Evolutionary conservation across 1,140 invertebrate genomes (phyloP), one percentile per base, ranked within the genome.

Genomic region (Heliconius melpomene): DNA sequence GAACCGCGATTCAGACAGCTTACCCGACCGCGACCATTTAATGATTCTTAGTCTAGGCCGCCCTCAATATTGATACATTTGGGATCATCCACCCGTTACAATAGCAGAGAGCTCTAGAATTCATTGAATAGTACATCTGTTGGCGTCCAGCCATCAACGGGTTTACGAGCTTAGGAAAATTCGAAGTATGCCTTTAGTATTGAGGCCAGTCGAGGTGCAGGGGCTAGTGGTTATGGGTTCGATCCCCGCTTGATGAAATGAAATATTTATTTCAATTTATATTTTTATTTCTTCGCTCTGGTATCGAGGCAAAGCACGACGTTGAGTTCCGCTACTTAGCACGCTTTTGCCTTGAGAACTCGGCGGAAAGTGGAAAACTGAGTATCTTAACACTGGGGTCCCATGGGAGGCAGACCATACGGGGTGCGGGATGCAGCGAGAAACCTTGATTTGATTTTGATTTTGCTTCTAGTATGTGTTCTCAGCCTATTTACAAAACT

Each of bases 131-230:
- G 77, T 72, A 79, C 79, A 82, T 77, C 82, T 80, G 85, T 85
- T 80, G 88, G 89, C 89, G 82, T 36, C 36, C 36, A 38, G 85
- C 88, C 88, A 90, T 84, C 82, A 76, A 74, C 85, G 81, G 74
- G 79, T 89, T 87, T 89, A 87, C 78, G 86, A 85, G 80, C 78
- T 79, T 75, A 78, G 82, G 82, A 81, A 82, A 82, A 86, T 85
- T 82, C 79, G 46, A 77, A 82, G 73, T 79, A 86, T 87, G 77
- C 78, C 75, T 81, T 36, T 79, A 54, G 40, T 32, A 60, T 66
- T 32, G 32, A 32, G 32, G 32, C 32, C 32, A 32, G 32, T 32
- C 0, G 29, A 3, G 29, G 29, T 3, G 32, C 2, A 32, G 32
- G 32, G 32, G 29, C 29, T 2, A 32, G 32, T 32, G 32, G 5